Conservation (phyloP, 2,888 invertebrate genomes). For the Sphaerophoria taeniata region DNA sequence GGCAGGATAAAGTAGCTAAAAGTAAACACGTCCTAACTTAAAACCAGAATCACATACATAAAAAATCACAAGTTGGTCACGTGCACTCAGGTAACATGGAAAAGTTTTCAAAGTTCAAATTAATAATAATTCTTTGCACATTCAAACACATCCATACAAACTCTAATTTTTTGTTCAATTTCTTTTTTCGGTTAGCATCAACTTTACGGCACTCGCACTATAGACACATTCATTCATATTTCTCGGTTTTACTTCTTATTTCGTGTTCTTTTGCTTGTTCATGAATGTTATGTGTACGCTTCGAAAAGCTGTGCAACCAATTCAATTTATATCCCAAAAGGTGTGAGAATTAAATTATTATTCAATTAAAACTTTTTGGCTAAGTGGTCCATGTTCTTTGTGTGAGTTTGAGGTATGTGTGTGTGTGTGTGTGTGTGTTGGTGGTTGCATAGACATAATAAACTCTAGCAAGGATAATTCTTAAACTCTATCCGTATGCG, state of each 20-base stretch:
- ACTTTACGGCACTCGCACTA: constrained; percentile 13
- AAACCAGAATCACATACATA: constrained; percentile 7
- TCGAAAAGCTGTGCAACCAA: constrained; percentile 5
- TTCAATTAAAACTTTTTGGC: constrained; percentile 73
- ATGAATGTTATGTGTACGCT: background rate
- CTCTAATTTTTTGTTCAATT: background rate
- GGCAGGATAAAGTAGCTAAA: background rate
- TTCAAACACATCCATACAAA: background rate
- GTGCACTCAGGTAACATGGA: constrained; percentile 31
- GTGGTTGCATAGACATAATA: constrained; percentile 36
- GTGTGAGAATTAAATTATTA: constrained; percentile 74
- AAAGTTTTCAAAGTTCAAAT: constrained; percentile 40
- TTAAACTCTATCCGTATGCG: constrained; percentile 32
- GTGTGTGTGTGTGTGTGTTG: background rate
- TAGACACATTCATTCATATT: background rate
- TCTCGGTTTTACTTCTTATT: background rate
- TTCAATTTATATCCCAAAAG: constrained; percentile 54
- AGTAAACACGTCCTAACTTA: background rate
- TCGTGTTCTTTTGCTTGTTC: background rate
- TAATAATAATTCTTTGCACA: constrained; percentile 35
- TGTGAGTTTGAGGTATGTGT: background rate
- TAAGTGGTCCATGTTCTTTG: constrained; percentile 58
- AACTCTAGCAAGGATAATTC: constrained; percentile 51
- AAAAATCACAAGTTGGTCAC: constrained; percentile 39
- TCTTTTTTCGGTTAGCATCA: constrained; percentile 22